Evolutionary conservation across 1,140 invertebrate species (phyloP).

Genomic region (Odontomachus brunneus): DNA sequence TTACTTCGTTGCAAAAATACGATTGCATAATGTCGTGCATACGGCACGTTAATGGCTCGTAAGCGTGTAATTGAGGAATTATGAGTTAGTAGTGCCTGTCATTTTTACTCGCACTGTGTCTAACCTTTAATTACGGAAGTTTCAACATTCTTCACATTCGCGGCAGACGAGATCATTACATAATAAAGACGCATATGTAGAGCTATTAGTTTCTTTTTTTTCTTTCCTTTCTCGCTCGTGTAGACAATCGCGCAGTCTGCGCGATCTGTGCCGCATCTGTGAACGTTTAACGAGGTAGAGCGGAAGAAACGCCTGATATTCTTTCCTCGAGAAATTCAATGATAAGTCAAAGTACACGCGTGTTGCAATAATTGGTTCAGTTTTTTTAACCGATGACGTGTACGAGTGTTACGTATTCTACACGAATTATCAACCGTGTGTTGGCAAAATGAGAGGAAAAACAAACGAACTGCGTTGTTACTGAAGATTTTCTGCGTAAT

Average conservation of each 20-base stretch:
- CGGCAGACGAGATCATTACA: background rate
- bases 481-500: background rate
- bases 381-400: too few species aligned
- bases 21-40: background rate
- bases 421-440: background rate
- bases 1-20: background rate
- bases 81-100: background rate
- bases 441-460: background rate
- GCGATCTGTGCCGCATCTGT: background rate
- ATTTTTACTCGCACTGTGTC: constrained; percentile 12
- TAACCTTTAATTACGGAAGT: constrained; percentile 11
- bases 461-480: background rate
- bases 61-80: background rate
- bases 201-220: background rate
- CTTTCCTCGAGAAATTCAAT: too few species aligned
- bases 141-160: background rate
- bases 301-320: too few species aligned
- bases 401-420: too few species aligned
- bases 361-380: too few species aligned
- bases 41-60: background rate
- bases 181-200: background rate
- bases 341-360: too few species aligned
- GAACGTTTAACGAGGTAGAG: background rate
- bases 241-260: background rate
- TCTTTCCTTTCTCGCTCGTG: background rate